These are phyloP conservation scores for Parotocinclus haroldoi DNA, from an alignment of 2,797 vertebrate genomes.

Conservation along the genomic window DNA sequence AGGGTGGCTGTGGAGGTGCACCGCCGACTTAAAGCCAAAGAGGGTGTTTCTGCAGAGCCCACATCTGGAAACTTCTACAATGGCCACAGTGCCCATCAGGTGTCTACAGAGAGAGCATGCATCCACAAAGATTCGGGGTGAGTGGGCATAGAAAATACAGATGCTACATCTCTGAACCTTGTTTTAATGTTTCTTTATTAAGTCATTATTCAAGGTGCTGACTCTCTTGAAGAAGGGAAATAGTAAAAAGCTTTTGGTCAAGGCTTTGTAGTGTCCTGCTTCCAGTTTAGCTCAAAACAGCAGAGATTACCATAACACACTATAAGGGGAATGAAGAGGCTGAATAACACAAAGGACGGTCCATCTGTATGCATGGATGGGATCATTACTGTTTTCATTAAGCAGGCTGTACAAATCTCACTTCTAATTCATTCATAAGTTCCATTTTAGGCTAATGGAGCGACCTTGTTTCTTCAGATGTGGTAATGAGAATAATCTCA, in stretches of 20 bases:
- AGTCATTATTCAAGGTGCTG: conserved; percentile 34
- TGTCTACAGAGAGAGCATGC: conserved; percentile 51
- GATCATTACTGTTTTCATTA: conserved; percentile 66
- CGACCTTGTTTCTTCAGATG: conserved; percentile 60
- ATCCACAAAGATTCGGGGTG: conserved; percentile 67
- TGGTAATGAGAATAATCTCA: conserved; percentile 57
- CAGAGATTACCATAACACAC: conserved; percentile 59
- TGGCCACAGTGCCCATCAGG: conserved; percentile 49
- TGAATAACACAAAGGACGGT: conserved; percentile 56
- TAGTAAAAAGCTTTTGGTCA: conserved; percentile 43
- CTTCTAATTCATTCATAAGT: conserved; percentile 55
- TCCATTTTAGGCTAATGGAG: conserved; percentile 52
- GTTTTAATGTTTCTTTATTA: conserved; percentile 27
- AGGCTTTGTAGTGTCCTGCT: conserved; percentile 51
- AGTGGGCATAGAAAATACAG: conserved; percentile 10
- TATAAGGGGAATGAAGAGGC: conserved; percentile 53
- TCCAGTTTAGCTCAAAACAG: conserved; percentile 50
- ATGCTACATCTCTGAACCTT: not conserved
- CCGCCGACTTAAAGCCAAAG: conserved; percentile 73
- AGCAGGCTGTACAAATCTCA: conserved; percentile 51
- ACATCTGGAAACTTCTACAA: conserved; percentile 69
- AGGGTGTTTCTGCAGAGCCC: conserved; percentile 78
- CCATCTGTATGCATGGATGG: conserved; percentile 58
- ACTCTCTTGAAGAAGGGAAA: conserved; percentile 36
- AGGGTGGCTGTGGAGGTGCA: conserved; percentile 73